Evolutionary conservation across 2,888 invertebrate species (phyloP).

Genomic region (Polyommatus icarus): DNA sequence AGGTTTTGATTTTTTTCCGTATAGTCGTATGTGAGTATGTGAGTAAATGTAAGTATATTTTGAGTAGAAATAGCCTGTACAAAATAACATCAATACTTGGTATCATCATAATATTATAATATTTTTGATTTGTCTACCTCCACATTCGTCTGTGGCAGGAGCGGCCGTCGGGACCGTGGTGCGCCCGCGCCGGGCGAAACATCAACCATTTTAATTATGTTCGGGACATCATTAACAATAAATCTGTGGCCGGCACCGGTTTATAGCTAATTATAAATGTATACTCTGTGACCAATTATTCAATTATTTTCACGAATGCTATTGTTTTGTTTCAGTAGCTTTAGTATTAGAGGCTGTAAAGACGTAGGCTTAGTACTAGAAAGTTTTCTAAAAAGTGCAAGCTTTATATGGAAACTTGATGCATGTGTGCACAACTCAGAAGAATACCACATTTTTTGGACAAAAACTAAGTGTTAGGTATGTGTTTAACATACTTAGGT

Average conservation of each 20-base stretch:
- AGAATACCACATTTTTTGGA: no score
- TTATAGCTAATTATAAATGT: constrained; percentile 74
- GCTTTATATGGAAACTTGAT: no score
- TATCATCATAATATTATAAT: no score
- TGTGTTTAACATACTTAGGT: no score
- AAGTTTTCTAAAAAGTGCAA: neutral
- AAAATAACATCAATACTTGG: no score
- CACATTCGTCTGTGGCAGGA: constrained; percentile 46
- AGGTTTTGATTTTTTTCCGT: no score
- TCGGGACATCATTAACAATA: constrained; percentile 80
- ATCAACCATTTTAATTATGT: constrained; percentile 80
- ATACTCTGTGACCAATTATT: constrained; percentile 72
- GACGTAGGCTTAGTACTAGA: neutral
- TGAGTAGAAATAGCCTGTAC: no score
- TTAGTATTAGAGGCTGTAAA: neutral
- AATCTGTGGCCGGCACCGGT: constrained; percentile 74
- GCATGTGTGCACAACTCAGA: no score
- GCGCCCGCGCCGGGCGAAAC: constrained; percentile 60
- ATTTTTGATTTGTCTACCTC: neutral
- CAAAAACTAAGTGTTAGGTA: no score
- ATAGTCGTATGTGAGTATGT: no score
- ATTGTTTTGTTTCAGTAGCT: constrained; percentile 11
- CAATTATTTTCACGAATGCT: constrained; percentile 50
- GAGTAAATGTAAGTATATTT: no score
- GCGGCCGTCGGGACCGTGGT: constrained; percentile 58